Percentiles rank a stretch among this genome's conserved stretches.
These are phyloP conservation scores for Tauraco hartlaubi DNA, from an alignment of 2,797 vertebrate genomes.

Conservation along the genomic window DNA sequence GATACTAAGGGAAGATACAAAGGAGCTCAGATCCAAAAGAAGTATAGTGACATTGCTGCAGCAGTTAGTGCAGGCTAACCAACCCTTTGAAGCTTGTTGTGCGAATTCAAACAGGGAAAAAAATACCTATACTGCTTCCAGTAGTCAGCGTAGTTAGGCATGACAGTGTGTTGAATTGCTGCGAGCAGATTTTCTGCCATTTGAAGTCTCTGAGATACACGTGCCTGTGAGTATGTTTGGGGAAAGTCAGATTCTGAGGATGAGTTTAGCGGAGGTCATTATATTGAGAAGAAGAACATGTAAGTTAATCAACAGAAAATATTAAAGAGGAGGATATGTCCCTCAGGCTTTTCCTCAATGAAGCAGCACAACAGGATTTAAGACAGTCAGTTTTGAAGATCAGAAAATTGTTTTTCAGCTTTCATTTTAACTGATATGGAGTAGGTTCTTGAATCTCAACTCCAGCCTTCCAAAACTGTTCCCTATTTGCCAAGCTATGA, in stretches of 20 bases:
- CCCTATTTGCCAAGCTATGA: background rate
- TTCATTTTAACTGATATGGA: background rate
- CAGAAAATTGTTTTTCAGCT: background rate
- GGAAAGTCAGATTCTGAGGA: background rate
- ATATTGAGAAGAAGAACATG: background rate
- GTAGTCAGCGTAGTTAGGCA: background rate
- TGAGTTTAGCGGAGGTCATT: background rate
- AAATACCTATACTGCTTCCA: background rate
- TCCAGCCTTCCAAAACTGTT: background rate
- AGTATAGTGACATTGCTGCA: background rate
- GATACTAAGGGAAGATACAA: background rate
- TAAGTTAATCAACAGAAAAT: background rate
- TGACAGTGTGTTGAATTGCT: background rate
- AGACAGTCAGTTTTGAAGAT: background rate
- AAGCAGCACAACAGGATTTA: background rate
- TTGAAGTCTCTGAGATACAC: background rate
- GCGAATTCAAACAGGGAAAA: background rate
- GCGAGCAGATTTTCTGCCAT: background rate
- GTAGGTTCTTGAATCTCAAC: background rate
- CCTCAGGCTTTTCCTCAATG: background rate
- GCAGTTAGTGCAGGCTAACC: background rate
- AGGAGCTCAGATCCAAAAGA: background rate
- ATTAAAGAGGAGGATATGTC: background rate
- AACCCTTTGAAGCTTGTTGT: fast-evolving
- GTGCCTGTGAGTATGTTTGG: background rate